Conservation (phyloP, 2,797 vertebrate genomes). For the Scomberomorus guttatus region DNA sequence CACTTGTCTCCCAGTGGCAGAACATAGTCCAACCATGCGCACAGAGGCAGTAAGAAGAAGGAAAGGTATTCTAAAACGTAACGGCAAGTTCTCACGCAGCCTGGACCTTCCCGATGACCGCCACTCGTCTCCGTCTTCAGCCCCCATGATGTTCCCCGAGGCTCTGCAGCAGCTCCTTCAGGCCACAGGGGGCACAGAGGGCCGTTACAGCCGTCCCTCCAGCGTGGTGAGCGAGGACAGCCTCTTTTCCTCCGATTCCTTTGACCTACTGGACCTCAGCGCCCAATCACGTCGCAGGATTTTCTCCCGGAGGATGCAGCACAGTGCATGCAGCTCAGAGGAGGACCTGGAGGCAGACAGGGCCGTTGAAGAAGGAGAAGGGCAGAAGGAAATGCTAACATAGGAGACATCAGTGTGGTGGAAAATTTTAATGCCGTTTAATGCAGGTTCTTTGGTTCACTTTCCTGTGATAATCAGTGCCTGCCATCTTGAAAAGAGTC, state of each 20-base stretch:
- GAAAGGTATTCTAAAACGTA: conserved; percentile 90
- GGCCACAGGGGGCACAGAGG: conserved; percentile 53
- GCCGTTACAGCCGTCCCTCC: conserved; percentile 82
- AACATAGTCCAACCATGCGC: conserved; percentile 67
- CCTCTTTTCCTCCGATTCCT: conserved; percentile 86
- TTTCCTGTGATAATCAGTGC: conserved; percentile 22
- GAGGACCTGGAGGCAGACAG: conserved; percentile 68
- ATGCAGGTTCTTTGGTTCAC: conserved; percentile 1
- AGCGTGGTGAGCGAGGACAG: conserved; percentile 88
- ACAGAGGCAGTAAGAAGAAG: conserved; percentile 82
- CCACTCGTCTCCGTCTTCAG: conserved; percentile 22
- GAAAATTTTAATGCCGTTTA: neutral
- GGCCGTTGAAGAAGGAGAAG: conserved; percentile 11
- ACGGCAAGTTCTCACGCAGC: conserved; percentile 89
- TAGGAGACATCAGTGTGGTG: neutral
- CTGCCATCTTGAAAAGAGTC: conserved; percentile 33
- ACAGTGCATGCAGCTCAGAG: conserved; percentile 75
- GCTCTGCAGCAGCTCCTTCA: conserved; percentile 79
- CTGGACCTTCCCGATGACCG: conserved; percentile 78
- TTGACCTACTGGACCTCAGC: conserved; percentile 85
- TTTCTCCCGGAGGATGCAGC: conserved; percentile 67
- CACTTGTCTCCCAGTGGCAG: conserved; percentile 39
- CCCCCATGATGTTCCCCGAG: conserved; percentile 64
- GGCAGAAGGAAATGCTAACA: conserved; percentile 48
- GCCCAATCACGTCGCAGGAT: conserved; percentile 70